phyloP scores from a whole-genome alignment of 2,113 vertebrate genomes.

The Serilophus lunatus region DNA sequence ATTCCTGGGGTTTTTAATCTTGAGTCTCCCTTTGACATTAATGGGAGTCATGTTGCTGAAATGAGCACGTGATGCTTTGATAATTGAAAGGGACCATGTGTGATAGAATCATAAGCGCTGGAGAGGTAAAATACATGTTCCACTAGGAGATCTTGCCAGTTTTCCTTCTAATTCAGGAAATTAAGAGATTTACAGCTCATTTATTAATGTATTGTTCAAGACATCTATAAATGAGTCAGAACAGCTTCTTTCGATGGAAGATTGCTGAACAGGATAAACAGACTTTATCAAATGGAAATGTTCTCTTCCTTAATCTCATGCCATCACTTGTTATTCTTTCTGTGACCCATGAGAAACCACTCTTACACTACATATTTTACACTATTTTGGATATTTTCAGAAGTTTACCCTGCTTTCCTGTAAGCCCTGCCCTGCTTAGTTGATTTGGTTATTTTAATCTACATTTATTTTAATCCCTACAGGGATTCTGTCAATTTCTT shows the following conservation, averaged over 20 bases:
- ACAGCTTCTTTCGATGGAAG: background rate
- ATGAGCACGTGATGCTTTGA: slow-evolving; percentile 11
- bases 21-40: slow-evolving; percentile 55
- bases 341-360: background rate
- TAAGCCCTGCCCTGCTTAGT: background rate
- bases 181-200: background rate
- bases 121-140: slow-evolving; percentile 17
- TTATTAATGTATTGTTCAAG: slow-evolving; percentile 2
- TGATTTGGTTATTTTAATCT: slow-evolving; percentile 24
- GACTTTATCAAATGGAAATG: background rate
- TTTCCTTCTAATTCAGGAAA: background rate
- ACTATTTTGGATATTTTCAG: background rate
- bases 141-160: background rate
- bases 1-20: slow-evolving; percentile 61
- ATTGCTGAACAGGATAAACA: background rate
- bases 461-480: no score
- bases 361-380: background rate
- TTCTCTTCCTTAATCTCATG: background rate
- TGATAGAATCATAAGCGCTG: background rate
- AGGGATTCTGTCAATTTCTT: background rate
- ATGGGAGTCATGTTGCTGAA: slow-evolving; percentile 45
- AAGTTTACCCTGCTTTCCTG: background rate
- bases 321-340: background rate
- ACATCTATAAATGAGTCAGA: background rate
- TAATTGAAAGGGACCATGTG: background rate